These are phyloP conservation scores for Cichlasoma orientale DNA, from an alignment of 2,797 vertebrate genomes.

Conservation along the genomic window DNA sequence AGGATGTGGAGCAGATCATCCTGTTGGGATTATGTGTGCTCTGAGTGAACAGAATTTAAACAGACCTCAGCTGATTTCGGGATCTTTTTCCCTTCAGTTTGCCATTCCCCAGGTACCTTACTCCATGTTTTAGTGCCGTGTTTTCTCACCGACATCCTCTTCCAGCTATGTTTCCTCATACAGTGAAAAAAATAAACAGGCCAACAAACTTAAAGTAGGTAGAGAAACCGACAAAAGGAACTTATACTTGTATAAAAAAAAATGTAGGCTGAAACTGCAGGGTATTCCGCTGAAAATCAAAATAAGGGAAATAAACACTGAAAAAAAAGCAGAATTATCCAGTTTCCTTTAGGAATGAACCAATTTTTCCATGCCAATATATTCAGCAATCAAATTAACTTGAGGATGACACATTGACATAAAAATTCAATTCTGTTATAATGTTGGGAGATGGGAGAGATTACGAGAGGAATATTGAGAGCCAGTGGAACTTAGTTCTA, in stretches of 20 bases:
- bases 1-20: constrained; percentile 40
- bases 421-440: constrained; percentile 6
- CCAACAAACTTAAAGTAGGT: constrained; percentile 20
- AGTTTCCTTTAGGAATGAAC: background rate
- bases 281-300: constrained; percentile 6
- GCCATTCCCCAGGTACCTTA: constrained; percentile 27
- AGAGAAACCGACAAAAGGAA: constrained; percentile 15
- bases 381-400: constrained; percentile 24
- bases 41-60: constrained; percentile 48
- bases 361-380: constrained; percentile 7
- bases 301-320: constrained; percentile 11
- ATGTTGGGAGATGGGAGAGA: background rate
- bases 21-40: constrained; percentile 47
- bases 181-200: constrained; percentile 24
- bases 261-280: background rate
- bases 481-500: background rate
- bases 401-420: constrained; percentile 5
- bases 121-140: constrained; percentile 24
- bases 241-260: background rate
- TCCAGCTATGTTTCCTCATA: constrained; percentile 16
- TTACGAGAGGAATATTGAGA: background rate
- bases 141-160: constrained; percentile 24
- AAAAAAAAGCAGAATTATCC: background rate
- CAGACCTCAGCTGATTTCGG: constrained; percentile 36
- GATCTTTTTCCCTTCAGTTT: constrained; percentile 21